Percentiles rank a stretch among this genome's conserved stretches.
These are phyloP conservation scores for Camponotus vicinus DNA, from an alignment of 1,140 invertebrate species.

Conservation along the genomic window DNA sequence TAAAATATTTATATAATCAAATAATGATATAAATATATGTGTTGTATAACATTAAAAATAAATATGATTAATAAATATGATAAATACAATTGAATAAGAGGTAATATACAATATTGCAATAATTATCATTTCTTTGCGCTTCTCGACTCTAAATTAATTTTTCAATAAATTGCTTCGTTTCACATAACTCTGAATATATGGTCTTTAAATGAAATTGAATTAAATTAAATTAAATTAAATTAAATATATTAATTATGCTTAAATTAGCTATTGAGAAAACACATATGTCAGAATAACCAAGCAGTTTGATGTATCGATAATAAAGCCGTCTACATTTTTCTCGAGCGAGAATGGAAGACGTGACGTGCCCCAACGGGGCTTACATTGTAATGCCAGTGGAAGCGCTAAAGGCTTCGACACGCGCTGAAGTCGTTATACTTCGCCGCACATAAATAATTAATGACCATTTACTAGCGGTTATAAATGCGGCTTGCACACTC, in stretches of 20 bases:
- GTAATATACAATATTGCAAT: neutral
- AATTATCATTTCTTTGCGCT: neutral
- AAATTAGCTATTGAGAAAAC: neutral
- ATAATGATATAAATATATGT: neutral
- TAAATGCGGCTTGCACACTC: constrained; percentile 52
- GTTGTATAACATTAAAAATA: neutral
- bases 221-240: constrained; percentile 23
- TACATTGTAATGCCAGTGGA: constrained; percentile 48
- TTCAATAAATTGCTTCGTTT: neutral
- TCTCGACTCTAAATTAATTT: neutral
- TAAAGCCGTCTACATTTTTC: constrained; percentile 65
- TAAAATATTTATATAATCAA: neutral
- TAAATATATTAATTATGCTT: neutral
- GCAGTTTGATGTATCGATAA: constrained; percentile 55
- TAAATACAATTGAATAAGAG: neutral
- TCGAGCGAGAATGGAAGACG: constrained; percentile 52
- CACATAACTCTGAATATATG: neutral
- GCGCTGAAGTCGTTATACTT: constrained; percentile 73
- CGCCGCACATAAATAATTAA: constrained; percentile 77
- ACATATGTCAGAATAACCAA: neutral
- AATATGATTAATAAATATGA: neutral
- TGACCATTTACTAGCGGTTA: constrained; percentile 67
- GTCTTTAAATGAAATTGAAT: neutral
- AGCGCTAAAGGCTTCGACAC: constrained; percentile 73
- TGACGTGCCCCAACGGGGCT: constrained; percentile 56